Evolutionary conservation across 2,888 invertebrate genomes (phyloP).

Genomic region (Drosophila engyochracea): DNA sequence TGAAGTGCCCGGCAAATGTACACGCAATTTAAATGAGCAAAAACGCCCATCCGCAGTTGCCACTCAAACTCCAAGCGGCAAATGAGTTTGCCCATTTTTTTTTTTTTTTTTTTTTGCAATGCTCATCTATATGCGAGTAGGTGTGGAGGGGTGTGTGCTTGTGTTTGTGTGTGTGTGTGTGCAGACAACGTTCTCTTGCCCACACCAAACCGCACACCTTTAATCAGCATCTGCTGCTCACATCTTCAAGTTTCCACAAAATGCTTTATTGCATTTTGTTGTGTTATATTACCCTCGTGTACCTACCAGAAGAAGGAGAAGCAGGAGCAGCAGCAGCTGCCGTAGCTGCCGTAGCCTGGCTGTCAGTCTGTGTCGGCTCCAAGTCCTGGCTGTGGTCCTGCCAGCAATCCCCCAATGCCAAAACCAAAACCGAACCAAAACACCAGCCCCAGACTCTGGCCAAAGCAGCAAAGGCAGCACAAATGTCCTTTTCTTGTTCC

Average conservation of each 20-base stretch:
- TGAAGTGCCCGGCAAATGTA: conserved; percentile 76
- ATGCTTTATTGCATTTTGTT: conserved; percentile 83
- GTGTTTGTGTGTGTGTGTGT: conserved; percentile 22
- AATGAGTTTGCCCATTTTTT: conserved; percentile 73
- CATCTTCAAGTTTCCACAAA: conserved; percentile 83
- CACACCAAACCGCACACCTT: conserved; percentile 75
- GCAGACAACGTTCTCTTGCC: conserved; percentile 10
- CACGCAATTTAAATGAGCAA: conserved; percentile 79
- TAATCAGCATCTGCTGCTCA: conserved; percentile 82
- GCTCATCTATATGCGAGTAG: conserved; percentile 51
- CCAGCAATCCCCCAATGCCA: conserved; percentile 30
- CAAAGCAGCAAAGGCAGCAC: conserved; percentile 63
- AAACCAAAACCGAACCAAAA: conserved; percentile 15
- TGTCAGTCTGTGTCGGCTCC: conserved; percentile 69
- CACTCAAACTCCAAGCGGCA: conserved; percentile 63
- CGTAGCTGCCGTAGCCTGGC: conserved; percentile 59
- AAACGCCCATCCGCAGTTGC: conserved; percentile 36
- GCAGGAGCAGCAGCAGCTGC: conserved; percentile 62
- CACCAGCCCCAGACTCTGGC: conserved; percentile 11
- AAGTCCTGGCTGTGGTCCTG: conserved; percentile 45
- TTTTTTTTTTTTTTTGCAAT: conserved; percentile 16
- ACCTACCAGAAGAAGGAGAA: conserved; percentile 43
- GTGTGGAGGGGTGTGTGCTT: conserved; percentile 18
- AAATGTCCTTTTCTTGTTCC: conserved; percentile 77
- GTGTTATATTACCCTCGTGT: conserved; percentile 79